Evolutionary conservation across 2,113 vertebrate species (phyloP), one percentile per base, ranked within the genome.

Genomic region (Caranx ignobilis): DNA sequence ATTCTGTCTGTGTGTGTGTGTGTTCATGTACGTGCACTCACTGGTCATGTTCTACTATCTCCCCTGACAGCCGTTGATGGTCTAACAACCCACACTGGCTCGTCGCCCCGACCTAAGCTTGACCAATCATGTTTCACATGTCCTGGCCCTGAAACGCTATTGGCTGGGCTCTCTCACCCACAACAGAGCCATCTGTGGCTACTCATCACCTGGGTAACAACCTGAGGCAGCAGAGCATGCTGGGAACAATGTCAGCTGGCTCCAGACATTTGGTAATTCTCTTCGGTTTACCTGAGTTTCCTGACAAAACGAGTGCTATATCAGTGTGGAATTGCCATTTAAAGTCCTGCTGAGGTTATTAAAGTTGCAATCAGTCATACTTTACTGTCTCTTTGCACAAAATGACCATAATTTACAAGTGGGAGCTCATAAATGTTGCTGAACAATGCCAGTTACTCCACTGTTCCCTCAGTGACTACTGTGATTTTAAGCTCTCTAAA

Each of bases 191-290:
- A 92, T 94, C 85, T 93, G 92, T 83, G 90, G 85, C 73, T 64
- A 39, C 77, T 80, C 81, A 85, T 91, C 90, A 94, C 92, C 91
- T 93, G 88, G 71, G 85, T 83, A 89, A 91, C 81, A 69, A 91
- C 91, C 88, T 81, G 75, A 59, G 83, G 89, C 93, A 89, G 79
- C 87, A 66, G 81, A 84, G 85, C 88, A 89, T 63, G 79, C 72
- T 81, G 77, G 82, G 69, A 81, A 77, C 47, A 52, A 50, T 73
- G 65, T 87, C 77, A 85, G 61, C 75, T 79, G 81, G 75, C 87
- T 86, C 26, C 31, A 47, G 48, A 72, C 78, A 64, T 81, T 65
- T 77, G 72, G 77, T 73, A 32, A 76, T 68, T 68, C 62, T 82
- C 62, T 70, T 71, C 34, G 10, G 35, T 65, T 55, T 2, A 6